These are phyloP conservation scores for Desmodus rotundus DNA, from an alignment of 2,113 vertebrate species.

Conservation along the genomic window DNA sequence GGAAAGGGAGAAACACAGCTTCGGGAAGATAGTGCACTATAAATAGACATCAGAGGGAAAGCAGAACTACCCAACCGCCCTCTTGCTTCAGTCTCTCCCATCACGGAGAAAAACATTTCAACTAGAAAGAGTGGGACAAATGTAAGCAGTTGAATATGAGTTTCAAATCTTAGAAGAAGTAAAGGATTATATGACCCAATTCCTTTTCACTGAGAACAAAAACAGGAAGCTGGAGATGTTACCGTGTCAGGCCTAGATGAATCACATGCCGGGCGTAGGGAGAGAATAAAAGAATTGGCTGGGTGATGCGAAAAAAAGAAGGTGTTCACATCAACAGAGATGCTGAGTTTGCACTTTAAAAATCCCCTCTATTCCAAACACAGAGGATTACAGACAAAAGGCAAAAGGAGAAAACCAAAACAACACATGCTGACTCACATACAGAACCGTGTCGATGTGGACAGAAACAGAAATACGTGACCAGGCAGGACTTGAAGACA, in stretches of 20 bases:
- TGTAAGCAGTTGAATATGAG: background rate
- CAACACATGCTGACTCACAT: background rate
- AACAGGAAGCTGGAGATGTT: background rate
- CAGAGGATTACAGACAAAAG: background rate
- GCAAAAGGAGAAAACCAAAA: background rate
- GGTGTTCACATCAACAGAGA: background rate
- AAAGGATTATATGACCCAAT: background rate
- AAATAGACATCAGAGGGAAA: background rate
- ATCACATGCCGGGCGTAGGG: background rate
- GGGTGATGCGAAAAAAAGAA: background rate
- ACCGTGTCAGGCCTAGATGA: background rate
- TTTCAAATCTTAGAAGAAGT: background rate
- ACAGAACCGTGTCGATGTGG: background rate
- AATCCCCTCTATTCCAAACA: background rate
- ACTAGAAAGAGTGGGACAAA: background rate
- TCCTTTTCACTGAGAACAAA: constrained; percentile 25
- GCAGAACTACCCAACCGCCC: background rate
- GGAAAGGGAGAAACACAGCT: background rate
- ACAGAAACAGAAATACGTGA: background rate
- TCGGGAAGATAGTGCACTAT: background rate
- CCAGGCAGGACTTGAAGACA: background rate
- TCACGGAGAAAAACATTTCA: background rate
- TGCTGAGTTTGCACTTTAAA: background rate
- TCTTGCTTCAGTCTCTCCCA: background rate
- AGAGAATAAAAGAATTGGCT: background rate